Conservation (phyloP, 2,797 vertebrate genomes). For the Bovichtus diacanthus region DNA sequence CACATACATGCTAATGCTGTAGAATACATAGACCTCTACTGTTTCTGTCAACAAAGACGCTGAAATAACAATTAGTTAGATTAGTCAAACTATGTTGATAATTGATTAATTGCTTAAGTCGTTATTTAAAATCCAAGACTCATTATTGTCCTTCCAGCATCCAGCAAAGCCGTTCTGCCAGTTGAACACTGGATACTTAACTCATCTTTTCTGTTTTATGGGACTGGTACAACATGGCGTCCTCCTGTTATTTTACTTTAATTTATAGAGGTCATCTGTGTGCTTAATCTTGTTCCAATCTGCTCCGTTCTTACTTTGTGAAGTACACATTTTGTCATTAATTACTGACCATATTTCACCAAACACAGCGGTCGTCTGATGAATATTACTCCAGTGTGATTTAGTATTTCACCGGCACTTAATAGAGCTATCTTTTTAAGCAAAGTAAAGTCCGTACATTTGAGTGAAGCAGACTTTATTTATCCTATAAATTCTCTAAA, state of each 20-base stretch:
- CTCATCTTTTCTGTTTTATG: conserved; percentile 9
- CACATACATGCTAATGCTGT: not conserved
- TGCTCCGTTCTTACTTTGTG: conserved; percentile 9
- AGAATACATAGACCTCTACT: not conserved
- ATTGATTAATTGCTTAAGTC: not conserved
- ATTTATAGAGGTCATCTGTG: conserved; percentile 9
- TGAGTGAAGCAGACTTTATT: conserved; percentile 4
- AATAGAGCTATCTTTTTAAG: not conserved
- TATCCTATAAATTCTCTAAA: not conserved
- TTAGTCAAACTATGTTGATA: not conserved
- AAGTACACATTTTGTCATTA: not conserved
- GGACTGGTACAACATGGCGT: not conserved
- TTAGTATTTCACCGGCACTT: not conserved
- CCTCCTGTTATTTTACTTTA: conserved; percentile 3
- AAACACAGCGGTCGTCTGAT: not conserved
- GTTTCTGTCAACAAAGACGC: not conserved
- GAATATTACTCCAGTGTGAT: conserved; percentile 15
- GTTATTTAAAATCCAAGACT: not conserved
- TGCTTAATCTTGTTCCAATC: conserved; percentile 19
- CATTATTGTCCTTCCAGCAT: not conserved
- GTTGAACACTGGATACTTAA: not conserved
- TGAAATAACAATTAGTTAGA: not conserved
- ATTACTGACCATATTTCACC: conserved; percentile 31
- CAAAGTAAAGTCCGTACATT: conserved; percentile 3
- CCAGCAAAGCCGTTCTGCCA: conserved; percentile 1